Evolutionary conservation across 2,888 invertebrate species (phyloP).

Genomic region (Amphipyra berbera): DNA sequence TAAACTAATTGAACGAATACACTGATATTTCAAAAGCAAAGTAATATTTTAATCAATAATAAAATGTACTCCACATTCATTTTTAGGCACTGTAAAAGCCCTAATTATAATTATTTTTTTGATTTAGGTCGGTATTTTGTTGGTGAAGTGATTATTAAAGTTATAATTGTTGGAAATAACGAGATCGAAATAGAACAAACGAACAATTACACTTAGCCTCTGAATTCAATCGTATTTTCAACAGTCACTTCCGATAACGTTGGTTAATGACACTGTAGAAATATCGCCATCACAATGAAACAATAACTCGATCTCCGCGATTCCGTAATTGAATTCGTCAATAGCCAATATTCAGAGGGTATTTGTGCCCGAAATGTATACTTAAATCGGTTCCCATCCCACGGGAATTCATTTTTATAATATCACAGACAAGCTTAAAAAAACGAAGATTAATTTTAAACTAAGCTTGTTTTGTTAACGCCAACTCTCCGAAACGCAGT

Average conservation of each 20-base stretch:
- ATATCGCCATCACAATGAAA: slow-evolving; percentile 35
- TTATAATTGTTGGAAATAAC: background rate
- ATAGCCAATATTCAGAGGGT: slow-evolving; percentile 9
- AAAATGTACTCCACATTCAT: too few species aligned
- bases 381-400: slow-evolving; percentile 5
- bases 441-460: slow-evolving; percentile 30
- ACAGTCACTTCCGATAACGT: slow-evolving; percentile 14
- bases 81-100: too few species aligned
- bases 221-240: slow-evolving; percentile 28
- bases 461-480: slow-evolving; percentile 24
- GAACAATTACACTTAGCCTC: slow-evolving; percentile 10
- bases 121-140: background rate
- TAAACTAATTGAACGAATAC: background rate
- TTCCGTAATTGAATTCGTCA: slow-evolving; percentile 31
- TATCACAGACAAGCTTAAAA: slow-evolving; percentile 21
- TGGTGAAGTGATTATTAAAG: background rate
- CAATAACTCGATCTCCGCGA: slow-evolving; percentile 38
- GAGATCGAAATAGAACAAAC: slow-evolving; percentile 1
- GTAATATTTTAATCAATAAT: background rate
- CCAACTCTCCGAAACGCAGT: slow-evolving; percentile 8
- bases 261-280: slow-evolving; percentile 17
- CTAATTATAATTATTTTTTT: background rate
- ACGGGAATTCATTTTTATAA: slow-evolving; percentile 19
- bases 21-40: background rate
- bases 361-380: slow-evolving; percentile 7